These are phyloP conservation scores for Xanthorhoe designata DNA, from an alignment of 2,888 invertebrate genomes.

Conservation along the genomic window DNA sequence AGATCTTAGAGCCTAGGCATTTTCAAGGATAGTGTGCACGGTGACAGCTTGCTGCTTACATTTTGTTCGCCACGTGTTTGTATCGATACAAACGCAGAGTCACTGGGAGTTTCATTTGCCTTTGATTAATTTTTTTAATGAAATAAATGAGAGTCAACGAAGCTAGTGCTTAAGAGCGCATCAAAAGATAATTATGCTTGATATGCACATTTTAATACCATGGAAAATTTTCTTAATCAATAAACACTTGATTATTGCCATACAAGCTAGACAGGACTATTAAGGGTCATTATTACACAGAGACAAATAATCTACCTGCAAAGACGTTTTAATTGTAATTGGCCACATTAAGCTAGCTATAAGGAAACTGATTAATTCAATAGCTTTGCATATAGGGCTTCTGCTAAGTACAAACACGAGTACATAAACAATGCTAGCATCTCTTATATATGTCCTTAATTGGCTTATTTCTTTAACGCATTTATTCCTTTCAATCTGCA, in stretches of 20 bases:
- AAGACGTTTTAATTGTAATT: slow-evolving; percentile 41
- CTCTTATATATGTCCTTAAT: background rate
- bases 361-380: slow-evolving; percentile 47
- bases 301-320: slow-evolving; percentile 37
- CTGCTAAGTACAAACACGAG: background rate
- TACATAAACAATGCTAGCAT: background rate
- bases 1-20: too few species aligned
- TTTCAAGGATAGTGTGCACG: too few species aligned
- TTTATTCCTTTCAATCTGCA: too few species aligned
- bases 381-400: slow-evolving; percentile 26
- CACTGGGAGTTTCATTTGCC: too few species aligned
- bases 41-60: too few species aligned
- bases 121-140: too few species aligned
- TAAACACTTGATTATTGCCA: slow-evolving; percentile 22
- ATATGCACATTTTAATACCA: background rate
- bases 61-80: too few species aligned
- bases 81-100: too few species aligned
- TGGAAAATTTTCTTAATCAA: slow-evolving; percentile 21
- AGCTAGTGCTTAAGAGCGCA: too few species aligned
- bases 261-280: slow-evolving; percentile 27
- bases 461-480: background rate
- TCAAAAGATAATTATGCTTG: background rate
- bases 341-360: slow-evolving; percentile 40
- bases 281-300: slow-evolving; percentile 27
- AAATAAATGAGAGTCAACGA: background rate